Conservation (phyloP, 2,797 vertebrate genomes). For the Melanogrammus aeglefinus region DNA sequence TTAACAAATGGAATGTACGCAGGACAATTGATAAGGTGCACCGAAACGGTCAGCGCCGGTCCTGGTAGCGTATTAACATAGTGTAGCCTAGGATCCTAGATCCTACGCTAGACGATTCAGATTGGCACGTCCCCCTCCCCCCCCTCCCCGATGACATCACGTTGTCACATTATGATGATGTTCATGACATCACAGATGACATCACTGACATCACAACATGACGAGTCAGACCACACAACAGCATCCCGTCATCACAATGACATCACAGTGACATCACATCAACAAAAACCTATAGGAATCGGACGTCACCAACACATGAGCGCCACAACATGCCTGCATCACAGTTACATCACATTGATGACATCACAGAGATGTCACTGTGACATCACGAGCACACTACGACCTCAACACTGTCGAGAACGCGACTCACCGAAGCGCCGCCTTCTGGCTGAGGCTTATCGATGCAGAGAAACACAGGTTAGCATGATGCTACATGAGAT, state of each 20-base stretch:
- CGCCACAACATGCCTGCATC: conserved; percentile 17
- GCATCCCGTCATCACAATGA: background rate
- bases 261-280: background rate
- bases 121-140: no score
- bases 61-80: background rate
- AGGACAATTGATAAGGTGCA: no score
- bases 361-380: conserved; percentile 2
- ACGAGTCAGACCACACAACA: no score
- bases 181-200: no score
- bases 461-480: conserved; percentile 33
- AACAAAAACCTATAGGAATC: background rate
- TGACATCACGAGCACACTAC: background rate
- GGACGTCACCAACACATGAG: background rate
- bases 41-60: no score
- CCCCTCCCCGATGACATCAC: no score
- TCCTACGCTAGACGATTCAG: no score
- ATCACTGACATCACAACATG: background rate
- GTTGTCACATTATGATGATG: no score
- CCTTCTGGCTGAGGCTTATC: conserved; percentile 64
- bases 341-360: background rate
- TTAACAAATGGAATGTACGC: no score
- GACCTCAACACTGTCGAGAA: background rate
- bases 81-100: no score
- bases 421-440: conserved; percentile 64
- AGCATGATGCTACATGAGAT: conserved; percentile 1